Evolutionary conservation across 2,797 vertebrate genomes (phyloP), one percentile per base, ranked within the genome.

Genomic region (Dendrocincla tyrannina): DNA sequence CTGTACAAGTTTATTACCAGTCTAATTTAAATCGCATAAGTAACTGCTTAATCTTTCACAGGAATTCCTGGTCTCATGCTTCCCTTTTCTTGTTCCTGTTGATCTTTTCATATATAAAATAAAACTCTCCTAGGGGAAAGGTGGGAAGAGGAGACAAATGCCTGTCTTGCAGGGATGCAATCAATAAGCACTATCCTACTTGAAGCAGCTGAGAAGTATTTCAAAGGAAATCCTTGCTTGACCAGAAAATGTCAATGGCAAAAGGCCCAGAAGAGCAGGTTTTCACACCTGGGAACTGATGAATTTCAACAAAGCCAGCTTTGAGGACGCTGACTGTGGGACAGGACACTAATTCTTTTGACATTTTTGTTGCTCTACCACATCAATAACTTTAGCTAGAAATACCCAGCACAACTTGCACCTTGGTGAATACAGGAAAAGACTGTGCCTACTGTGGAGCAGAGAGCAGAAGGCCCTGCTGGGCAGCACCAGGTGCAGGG

Each of bases 361-460:
- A 22, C 18, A 0, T 24, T 85, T 64, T 72, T 42, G 16, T 62
- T 76, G 13, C 25, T 76, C 18, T 20, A 23, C 46, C 3, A 3
- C 23, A 19, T 37, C 33, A 32, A 14, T 23, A 42, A 35, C 13
- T 39, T 73, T 2, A 42, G 39, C 11, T 13, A 25, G 53, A 59
- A 59, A 35, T 3, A 10, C 7, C 2, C 6, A 63, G 18, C 37
- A 33, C n/a, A 25, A 3, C 6, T 50, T 13, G 3, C 33, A 50
- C 46, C 19, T 55, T 5, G n/a, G 52, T 55, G 69, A 37, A 1
- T 0, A 1, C 1, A 1, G 5, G 18, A 10, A 8, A 24, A 3
- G 1, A 7, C 13, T 0, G 14, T 3, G 0, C 20, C 3, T 0
- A 0, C 7, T 3, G 18, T 2, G 19, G 7, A 56, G 64, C 37